These are phyloP conservation scores for Excalfactoria chinensis DNA, from an alignment of 2,113 vertebrate species.

Conservation along the genomic window DNA sequence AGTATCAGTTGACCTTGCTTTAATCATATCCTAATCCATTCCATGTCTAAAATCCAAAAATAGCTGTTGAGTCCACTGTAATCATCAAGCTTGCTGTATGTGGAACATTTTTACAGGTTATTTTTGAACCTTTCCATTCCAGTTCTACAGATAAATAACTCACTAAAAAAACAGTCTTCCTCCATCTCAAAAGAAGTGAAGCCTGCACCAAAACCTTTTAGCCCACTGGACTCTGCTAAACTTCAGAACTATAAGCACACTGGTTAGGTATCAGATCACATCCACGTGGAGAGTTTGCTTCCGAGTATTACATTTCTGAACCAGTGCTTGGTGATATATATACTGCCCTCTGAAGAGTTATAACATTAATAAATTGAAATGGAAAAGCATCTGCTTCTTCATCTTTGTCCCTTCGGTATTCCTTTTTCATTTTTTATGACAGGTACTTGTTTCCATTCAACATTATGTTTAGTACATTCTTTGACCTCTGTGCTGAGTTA, in stretches of 20 bases:
- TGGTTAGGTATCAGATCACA: not conserved
- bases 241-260: not conserved
- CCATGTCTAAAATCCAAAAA: not conserved
- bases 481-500: not conserved
- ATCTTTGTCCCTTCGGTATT: not conserved
- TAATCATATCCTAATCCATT: not conserved
- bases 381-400: not conserved
- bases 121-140: not conserved
- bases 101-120: rapidly evolving
- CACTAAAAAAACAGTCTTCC: not conserved
- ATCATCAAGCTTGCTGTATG: not conserved
- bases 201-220: not conserved
- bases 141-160: not conserved
- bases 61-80: not conserved
- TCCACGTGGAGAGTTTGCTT: not conserved
- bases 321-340: not conserved
- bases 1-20: not conserved
- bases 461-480: not conserved
- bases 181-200: not conserved
- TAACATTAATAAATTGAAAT: not conserved
- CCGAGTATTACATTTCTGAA: not conserved
- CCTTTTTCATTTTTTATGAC: not conserved
- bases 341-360: not conserved
- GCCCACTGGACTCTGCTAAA: not conserved
- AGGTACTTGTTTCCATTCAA: not conserved